Evolutionary conservation across 1,140 invertebrate genomes (phyloP).

Genomic region (Tribolium madens): DNA sequence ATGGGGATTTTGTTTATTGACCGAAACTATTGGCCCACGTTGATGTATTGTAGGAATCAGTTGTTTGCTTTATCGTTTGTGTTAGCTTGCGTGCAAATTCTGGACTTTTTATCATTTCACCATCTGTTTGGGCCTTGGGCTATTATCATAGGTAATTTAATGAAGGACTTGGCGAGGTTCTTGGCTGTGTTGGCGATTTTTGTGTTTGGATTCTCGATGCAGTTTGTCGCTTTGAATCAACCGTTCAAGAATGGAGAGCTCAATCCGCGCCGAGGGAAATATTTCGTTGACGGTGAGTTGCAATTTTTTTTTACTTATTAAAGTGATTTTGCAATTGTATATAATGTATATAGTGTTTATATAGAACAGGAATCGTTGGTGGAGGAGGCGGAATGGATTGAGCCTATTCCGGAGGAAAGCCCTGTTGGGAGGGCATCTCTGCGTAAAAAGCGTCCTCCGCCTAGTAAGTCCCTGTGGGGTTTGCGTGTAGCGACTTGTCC

Average conservation of each 20-base stretch:
- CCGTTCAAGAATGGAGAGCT: slow-evolving; percentile 79
- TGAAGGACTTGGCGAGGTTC: slow-evolving; percentile 94
- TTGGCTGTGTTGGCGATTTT: slow-evolving; percentile 97
- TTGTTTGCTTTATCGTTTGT: slow-evolving; percentile 95
- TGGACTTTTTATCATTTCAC: slow-evolving; percentile 98
- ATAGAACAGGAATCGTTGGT: slow-evolving; percentile 41
- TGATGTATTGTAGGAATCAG: slow-evolving; percentile 95
- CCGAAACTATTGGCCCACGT: slow-evolving; percentile 80
- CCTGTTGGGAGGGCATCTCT: slow-evolving; percentile 50
- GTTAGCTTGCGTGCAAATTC: slow-evolving; percentile 95
- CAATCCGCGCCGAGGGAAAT: slow-evolving; percentile 64
- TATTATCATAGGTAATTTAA: slow-evolving; percentile 89
- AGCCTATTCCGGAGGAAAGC: background rate
- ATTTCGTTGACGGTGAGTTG: slow-evolving; percentile 82
- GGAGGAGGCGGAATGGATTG: slow-evolving; percentile 49
- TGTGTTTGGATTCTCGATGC: slow-evolving; percentile 98
- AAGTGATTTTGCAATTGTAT: background rate
- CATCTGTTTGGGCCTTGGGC: slow-evolving; percentile 99
- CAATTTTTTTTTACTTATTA: background rate
- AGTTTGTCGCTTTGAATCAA: slow-evolving; percentile 95
- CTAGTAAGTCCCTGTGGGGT: slow-evolving; percentile 66
- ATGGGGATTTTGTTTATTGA: slow-evolving; percentile 80
- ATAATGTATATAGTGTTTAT: slow-evolving; percentile 15
- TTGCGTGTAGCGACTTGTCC: slow-evolving; percentile 4
- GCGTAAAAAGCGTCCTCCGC: slow-evolving; percentile 67